A percentile compares a stretch with the other conserved stretches of the same genome.
Conservation (phyloP, 2,888 invertebrate genomes). For the Druceiella hillmani region DNA sequence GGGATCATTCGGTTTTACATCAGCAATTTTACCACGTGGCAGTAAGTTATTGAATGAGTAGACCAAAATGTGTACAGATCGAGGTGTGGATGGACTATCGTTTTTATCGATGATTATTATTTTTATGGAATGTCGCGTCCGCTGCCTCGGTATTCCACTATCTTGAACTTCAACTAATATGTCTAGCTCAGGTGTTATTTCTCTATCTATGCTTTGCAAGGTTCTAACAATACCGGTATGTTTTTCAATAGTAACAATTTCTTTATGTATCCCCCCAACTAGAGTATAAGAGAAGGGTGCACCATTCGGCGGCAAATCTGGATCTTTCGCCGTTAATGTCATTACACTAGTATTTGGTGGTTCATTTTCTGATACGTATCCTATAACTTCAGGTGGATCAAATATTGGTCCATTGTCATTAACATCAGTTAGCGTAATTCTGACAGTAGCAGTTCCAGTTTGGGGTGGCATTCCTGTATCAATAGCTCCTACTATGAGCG, state of each 20-base stretch:
- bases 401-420: conserved; percentile 92
- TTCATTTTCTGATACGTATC: conserved; percentile 82
- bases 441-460: conserved; percentile 84
- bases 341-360: conserved; percentile 77
- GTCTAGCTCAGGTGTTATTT: conserved; percentile 68
- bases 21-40: conserved; percentile 79
- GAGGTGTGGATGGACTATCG: conserved; percentile 81
- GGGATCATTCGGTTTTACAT: conserved; percentile 88
- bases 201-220: conserved; percentile 75
- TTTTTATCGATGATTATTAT: conserved; percentile 82
- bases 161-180: conserved; percentile 82
- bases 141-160: conserved; percentile 78
- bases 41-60: conserved; percentile 71
- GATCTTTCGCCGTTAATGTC: conserved; percentile 82
- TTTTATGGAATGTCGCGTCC: conserved; percentile 70
- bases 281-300: conserved; percentile 82
- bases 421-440: conserved; percentile 76
- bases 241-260: conserved; percentile 69
- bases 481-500: conserved; percentile 77
- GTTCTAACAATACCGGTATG: conserved; percentile 78
- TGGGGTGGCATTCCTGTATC: conserved; percentile 87
- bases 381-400: conserved; percentile 63
- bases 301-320: conserved; percentile 85
- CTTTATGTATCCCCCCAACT: conserved; percentile 72
- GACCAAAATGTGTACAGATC: conserved; percentile 76